Evolutionary conservation across 1,140 invertebrate genomes (phyloP), one percentile per base, ranked within the genome.

Genomic region (Leptinotarsa lineolata): DNA sequence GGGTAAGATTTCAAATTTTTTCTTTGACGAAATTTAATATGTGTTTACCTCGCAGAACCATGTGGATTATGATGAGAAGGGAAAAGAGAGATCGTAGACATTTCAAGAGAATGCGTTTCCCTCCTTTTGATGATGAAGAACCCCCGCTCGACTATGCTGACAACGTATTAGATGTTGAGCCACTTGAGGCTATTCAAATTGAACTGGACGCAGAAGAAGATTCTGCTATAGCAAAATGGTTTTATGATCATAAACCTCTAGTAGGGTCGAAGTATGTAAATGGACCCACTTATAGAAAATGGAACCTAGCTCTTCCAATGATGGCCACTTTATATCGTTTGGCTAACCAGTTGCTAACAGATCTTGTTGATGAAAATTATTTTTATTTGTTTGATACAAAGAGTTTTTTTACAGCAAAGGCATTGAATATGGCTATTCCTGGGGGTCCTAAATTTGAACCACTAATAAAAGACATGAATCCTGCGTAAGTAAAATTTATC

Each of bases 61-160:
- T 99, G 97, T 99, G 98, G 98, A 99, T 99, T 76, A 99, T 99
- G 96, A 99, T 99, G 97, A 88, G 98, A 79, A 89, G 98, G 77
- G 98, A 99, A 83, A 99, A 99, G 85, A 87, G 98, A 75, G 98
- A 99, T 89, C 92, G 98, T 83, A 90, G 98, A 48, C 98, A 99
- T 86, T 99, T 99, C 83, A 99, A 99, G 85, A 89, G 98, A 77
- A 99, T 99, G 98, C 89, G 98, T 78, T 99, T 99, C 84, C 98
- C 98, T 44, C 98, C 98, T 1, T 99, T 99, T 86, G 98, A 99
- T 86, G 98, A 99, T 87, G 98, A 99, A 87, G 98, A 99, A 89
- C 98, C 98, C 45, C 98, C 98, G 1, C 86, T 99, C 30, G 98
- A 99, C 87, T 99, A 99, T 85, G 97, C 97, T 46, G 98, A 99